Percentiles rank a stretch among this genome's conserved stretches.
These are phyloP conservation scores for Morinoia aosen DNA, from an alignment of 2,888 invertebrate species.

Conservation along the genomic window DNA sequence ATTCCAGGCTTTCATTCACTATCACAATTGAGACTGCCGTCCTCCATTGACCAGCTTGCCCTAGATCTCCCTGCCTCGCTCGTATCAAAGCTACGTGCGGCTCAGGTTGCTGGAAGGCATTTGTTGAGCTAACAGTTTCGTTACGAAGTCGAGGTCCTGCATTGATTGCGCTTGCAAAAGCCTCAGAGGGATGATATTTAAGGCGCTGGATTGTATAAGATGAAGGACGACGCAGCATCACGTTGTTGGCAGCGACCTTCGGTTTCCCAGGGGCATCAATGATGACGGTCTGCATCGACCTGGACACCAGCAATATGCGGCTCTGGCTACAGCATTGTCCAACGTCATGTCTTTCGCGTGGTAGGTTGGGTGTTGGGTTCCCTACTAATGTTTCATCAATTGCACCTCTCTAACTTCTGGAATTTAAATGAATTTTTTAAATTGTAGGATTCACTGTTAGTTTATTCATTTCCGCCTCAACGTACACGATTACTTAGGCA, in stretches of 20 bases:
- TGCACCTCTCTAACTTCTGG: not conserved
- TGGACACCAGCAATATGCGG: not conserved
- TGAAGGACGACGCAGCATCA: slow-evolving; percentile 3
- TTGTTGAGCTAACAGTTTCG: not conserved
- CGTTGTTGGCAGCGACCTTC: not conserved
- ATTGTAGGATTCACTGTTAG: not conserved
- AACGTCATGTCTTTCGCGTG: not conserved
- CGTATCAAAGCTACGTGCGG: not conserved
- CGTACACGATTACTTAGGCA: not conserved
- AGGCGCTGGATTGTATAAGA: not conserved
- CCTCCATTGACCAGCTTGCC: not conserved
- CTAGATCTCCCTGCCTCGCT: not conserved
- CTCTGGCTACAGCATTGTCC: not conserved
- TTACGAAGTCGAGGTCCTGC: not conserved
- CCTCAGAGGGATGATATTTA: not conserved
- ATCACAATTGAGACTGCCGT: not conserved
- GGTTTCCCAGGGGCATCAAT: not conserved
- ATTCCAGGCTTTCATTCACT: not conserved
- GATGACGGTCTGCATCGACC: not conserved
- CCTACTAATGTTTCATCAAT: not conserved
- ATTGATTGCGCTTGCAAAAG: not conserved
- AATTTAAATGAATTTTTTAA: not conserved
- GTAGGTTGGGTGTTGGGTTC: not conserved
- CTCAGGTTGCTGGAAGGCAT: no score
- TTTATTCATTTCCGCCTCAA: not conserved